phyloP scores from a whole-genome alignment of 2,797 vertebrate species.

The Aldrovandia affinis region DNA sequence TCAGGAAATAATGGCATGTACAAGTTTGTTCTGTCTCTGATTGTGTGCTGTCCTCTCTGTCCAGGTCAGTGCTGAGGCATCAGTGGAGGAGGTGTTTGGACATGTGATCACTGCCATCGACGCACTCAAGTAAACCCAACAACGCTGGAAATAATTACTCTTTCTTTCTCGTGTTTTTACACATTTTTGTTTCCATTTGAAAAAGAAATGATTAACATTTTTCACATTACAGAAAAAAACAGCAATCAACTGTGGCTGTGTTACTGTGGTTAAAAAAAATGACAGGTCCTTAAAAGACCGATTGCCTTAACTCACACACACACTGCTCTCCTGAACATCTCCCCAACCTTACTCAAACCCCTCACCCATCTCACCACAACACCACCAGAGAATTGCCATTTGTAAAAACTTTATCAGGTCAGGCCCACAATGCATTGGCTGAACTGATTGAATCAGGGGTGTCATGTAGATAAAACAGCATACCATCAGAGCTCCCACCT shows the following conservation, averaged over 20 bases:
- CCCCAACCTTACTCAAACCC: background rate
- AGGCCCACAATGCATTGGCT: background rate
- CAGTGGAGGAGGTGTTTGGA: conserved; percentile 85
- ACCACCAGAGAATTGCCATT: background rate
- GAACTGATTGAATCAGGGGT: background rate
- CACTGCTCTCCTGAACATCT: background rate
- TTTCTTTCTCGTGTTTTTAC: conserved; percentile 29
- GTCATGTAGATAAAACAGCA: background rate
- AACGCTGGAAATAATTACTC: conserved; percentile 52
- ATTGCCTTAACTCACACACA: conserved; percentile 19
- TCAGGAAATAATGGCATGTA: background rate
- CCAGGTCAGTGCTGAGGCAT: conserved; percentile 90
- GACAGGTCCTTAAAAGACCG: conserved; percentile 45
- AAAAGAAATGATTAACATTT: conserved; percentile 30
- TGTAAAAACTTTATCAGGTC: background rate
- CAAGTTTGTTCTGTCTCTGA: background rate
- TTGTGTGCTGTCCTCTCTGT: background rate
- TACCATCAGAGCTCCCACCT: background rate
- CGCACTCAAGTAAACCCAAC: conserved; percentile 78
- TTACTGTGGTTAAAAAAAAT: conserved; percentile 37
- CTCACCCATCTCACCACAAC: background rate
- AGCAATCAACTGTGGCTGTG: conserved; percentile 33
- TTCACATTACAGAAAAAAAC: conserved; percentile 32
- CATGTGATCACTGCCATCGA: conserved; percentile 87
- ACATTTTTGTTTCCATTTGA: conserved; percentile 18